Percentiles rank a stretch among this genome's conserved stretches.
Evolutionary conservation across 2,113 vertebrate genomes (phyloP).

Genomic region (Psilopogon haemacephalus): DNA sequence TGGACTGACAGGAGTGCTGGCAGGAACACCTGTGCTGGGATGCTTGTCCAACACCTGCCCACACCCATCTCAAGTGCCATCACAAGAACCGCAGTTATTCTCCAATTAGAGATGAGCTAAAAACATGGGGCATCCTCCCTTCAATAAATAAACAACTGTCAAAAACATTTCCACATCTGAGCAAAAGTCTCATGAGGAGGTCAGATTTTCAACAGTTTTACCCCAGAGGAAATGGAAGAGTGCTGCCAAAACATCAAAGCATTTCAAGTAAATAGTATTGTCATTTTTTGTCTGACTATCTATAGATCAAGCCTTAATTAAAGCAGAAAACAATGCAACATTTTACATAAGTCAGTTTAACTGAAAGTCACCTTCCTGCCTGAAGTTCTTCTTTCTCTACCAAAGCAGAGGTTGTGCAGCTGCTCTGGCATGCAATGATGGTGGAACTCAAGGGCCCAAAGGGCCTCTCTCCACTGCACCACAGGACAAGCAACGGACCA

Average conservation of each 20-base stretch:
- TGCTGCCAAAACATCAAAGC: background rate
- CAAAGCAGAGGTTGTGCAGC: background rate
- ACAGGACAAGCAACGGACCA: background rate
- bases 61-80: background rate
- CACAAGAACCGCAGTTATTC: background rate
- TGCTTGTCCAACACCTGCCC: background rate
- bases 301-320: background rate
- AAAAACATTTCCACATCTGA: background rate
- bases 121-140: background rate
- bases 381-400: background rate
- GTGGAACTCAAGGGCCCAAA: accelerated
- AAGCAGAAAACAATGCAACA: background rate
- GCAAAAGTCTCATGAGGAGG: background rate
- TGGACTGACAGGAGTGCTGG: background rate
- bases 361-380: background rate
- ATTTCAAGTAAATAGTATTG: background rate
- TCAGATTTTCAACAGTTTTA: background rate
- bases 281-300: background rate
- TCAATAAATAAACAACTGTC: background rate
- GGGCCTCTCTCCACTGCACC: accelerated
- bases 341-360: background rate
- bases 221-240: background rate
- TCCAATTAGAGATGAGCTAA: background rate
- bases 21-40: background rate
- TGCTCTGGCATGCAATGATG: accelerated